Percentiles rank a stretch among this genome's conserved stretches.
Conservation (phyloP, 2,888 invertebrate genomes). For the Epinotia brunnichana region DNA sequence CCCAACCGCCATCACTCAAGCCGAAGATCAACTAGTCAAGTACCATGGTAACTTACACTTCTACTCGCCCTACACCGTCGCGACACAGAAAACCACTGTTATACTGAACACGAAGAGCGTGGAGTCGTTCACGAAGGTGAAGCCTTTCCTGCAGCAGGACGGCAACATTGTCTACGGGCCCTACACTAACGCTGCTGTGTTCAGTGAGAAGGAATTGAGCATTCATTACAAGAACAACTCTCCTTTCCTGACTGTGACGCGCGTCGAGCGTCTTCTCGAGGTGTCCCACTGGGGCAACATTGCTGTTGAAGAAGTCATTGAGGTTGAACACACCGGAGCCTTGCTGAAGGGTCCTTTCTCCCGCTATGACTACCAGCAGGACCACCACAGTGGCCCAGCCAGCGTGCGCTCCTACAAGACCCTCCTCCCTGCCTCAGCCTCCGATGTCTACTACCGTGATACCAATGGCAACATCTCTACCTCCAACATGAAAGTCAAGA, state of each 20-base stretch:
- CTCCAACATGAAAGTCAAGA: conserved; percentile 93
- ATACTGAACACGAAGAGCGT: conserved; percentile 90
- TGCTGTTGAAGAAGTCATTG: conserved; percentile 97
- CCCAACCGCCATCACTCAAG: conserved; percentile 94
- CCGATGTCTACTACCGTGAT: conserved; percentile 97
- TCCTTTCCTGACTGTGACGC: conserved; percentile 97
- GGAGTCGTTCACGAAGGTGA: conserved; percentile 91
- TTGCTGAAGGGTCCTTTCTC: conserved; percentile 97
- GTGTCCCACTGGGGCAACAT: conserved; percentile 99
- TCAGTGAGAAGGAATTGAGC: conserved; percentile 85
- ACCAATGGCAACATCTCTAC: conserved; percentile 99
- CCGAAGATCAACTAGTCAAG: conserved; percentile 96
- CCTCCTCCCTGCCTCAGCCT: conserved; percentile 92
- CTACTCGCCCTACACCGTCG: conserved; percentile 91
- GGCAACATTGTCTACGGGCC: conserved; percentile 95
- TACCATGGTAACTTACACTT: conserved; percentile 93
- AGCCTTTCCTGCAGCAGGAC: conserved; percentile 91
- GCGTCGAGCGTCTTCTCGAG: conserved; percentile 94
- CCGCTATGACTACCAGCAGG: conserved; percentile 98
- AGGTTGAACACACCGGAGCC: conserved; percentile 96
- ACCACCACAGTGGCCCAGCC: conserved; percentile 92
- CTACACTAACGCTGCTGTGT: conserved; percentile 88
- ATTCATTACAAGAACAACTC: conserved; percentile 98
- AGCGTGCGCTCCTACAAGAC: conserved; percentile 97
- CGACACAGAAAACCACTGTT: conserved; percentile 92